phyloP scores from a whole-genome alignment of 2,888 invertebrate species.

The Morpho deidamia region DNA sequence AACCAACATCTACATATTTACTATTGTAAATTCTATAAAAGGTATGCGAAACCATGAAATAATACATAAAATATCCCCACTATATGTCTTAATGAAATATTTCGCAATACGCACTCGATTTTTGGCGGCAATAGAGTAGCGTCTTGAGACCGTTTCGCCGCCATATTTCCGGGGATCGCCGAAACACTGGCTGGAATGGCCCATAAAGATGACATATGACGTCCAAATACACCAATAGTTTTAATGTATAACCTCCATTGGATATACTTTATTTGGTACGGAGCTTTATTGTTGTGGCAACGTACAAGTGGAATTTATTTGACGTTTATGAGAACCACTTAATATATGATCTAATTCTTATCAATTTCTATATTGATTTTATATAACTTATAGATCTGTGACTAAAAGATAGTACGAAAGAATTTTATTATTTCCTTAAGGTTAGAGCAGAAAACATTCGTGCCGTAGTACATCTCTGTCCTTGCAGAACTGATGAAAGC shows the following conservation, averaged over 20 bases:
- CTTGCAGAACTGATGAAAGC: too few species aligned
- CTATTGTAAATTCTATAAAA: too few species aligned
- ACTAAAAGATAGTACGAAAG: too few species aligned
- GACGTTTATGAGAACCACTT: not conserved
- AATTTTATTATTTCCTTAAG: too few species aligned
- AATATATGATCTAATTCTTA: too few species aligned
- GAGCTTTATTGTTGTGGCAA: slow-evolving; percentile 8
- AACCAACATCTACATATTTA: too few species aligned
- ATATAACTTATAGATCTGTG: too few species aligned
- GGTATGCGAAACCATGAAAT: too few species aligned
- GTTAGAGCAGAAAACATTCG: too few species aligned
- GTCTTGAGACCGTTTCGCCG: slow-evolving; percentile 30
- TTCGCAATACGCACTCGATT: slow-evolving; percentile 15
- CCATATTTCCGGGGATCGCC: slow-evolving; percentile 63
- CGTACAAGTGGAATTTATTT: slow-evolving; percentile 16
- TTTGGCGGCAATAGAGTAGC: slow-evolving; percentile 17
- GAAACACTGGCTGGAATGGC: slow-evolving; percentile 63
- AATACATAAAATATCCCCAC: too few species aligned
- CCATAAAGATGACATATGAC: slow-evolving; percentile 68
- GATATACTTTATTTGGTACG: slow-evolving; percentile 16
- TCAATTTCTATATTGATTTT: too few species aligned
- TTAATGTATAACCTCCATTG: slow-evolving; percentile 37
- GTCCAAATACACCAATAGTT: slow-evolving; percentile 56
- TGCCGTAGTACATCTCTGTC: too few species aligned
- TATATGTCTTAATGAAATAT: slow-evolving; percentile 14